Evolutionary conservation across 2,888 invertebrate species (phyloP), one percentile per base, ranked within the genome.

Genomic region (Drosophila helvetica): DNA sequence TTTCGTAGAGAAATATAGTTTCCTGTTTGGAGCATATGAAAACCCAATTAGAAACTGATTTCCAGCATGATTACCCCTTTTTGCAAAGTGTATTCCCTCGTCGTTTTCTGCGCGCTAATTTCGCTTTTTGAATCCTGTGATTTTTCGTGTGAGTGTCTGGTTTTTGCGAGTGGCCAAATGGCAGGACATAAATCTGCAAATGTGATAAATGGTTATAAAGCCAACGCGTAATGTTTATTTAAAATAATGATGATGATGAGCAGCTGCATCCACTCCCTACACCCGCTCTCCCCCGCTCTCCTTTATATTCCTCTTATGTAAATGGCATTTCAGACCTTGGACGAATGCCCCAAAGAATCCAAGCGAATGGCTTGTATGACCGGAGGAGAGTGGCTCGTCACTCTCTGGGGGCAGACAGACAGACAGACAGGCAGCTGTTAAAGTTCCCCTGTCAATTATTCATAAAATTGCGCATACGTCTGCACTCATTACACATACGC

Each of bases 191-290:
- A 88, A 86, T 88, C 74, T 79, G 77, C 60, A 78, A 86, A 88
- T 84, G 87, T 86, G 85, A 88, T 84, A 88, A 88, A 84, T 84
- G 88, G 77, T 84, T 78, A 79, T 77, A 80, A 85, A 77, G 79
- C 85, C 79, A 69, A 71, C 38, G 77, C 79, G 67, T 72, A 84
- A 86, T 87, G 86, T 75, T 88, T 85, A 85, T 85, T 85, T 87
- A 82, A 87, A 88, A 85, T 87, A 82, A 88, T 85, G 86, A 82
- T 88, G 87, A 85, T 85, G 86, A 82, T 76, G 58, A 64, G 68
- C 65, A 62, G 62, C 75, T 62, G 70, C 68, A 52, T 48, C 74
- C 45, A 58, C 27, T n/a, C 54, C 38, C 64, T 22, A 12, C 43
- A 30, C 15, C 60, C 5, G 22, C 30, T 12, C 30, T 12, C 3